Base-by-base conservation (phyloP, 1,140 invertebrate species). In the Ylistrum balloti region DNA sequence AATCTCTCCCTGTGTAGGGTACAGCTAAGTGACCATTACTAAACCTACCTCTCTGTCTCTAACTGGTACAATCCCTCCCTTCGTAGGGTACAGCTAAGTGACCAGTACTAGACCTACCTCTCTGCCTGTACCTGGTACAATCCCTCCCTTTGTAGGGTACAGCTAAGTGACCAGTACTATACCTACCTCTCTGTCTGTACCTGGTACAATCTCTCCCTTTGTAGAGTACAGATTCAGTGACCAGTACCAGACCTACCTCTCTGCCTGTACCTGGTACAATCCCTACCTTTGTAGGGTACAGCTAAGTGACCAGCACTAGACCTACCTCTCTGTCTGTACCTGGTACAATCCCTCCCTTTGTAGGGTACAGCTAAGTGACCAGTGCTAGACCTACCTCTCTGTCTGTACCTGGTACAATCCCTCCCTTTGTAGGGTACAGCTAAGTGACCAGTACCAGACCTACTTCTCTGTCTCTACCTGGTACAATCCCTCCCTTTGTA, bases 391-490 rank as follows among this genome's bases (percentile, higher is more conserved):
- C 56, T 74, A 74, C 56, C 56, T 74, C 56, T 74, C 22, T 74
- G 56, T 74, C 56, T 74, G 22, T 74, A 74, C n/a, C 56, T 74
- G 56, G 22, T n/a, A 74, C 56, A 74, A 11, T 74, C 56, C n/a
- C 56, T 74, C 56, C 56, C 56, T 74, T 22, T 74, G n/a, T 74
- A 74, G 56, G 22, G 22, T 74, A 45, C 17, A 45, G 41, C 20
- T 13, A 38, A 38, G 35, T 38, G 5, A 38, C 13, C 5, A 13
- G 5, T 1, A 74, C 56, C 56, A 38, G 35, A 38, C 35, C 17
- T 74, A 74, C 56, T n/a, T 74, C 56, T 74, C 22, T 74, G 56
- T 74, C 56, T 74, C 22, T 74, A 74, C 56, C n/a, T 74, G 56
- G 56, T 74, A 74, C 56, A 74, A 11, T 74, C 56, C 56, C 56